These are phyloP conservation scores for Cebus imitator DNA, from an alignment of 2,113 vertebrate genomes.

Conservation along the genomic window DNA sequence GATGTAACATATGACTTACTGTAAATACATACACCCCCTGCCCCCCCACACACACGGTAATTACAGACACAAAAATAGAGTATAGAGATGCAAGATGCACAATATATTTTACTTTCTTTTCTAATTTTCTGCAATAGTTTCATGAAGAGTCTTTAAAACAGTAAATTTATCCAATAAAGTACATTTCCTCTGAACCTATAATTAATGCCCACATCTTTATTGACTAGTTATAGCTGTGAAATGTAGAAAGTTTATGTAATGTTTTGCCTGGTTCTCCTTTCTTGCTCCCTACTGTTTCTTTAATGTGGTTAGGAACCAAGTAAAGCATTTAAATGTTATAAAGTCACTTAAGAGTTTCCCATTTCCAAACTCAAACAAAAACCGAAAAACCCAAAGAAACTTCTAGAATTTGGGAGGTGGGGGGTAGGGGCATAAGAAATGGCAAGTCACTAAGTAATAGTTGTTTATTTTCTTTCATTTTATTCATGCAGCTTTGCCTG, in stretches of 20 bases:
- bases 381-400: neutral
- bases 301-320: neutral
- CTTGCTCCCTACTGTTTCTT: neutral
- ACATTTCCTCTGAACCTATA: neutral
- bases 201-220: neutral
- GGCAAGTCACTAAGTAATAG: neutral
- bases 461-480: neutral
- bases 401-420: neutral
- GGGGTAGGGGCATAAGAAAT: neutral
- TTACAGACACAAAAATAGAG: neutral
- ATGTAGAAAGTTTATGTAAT: accelerated
- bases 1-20: neutral
- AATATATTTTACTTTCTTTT: neutral
- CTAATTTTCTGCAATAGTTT: neutral
- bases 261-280: neutral
- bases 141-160: neutral
- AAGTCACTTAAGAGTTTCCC: neutral
- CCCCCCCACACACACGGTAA: neutral
- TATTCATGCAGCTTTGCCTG: neutral
- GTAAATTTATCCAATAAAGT: neutral
- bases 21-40: neutral
- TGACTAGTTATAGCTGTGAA: neutral
- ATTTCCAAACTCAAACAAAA: neutral
- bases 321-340: neutral
- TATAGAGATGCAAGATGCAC: neutral